phyloP scores from a whole-genome alignment of 2,888 invertebrate genomes.

The Ommatoiulus sabulosus region DNA sequence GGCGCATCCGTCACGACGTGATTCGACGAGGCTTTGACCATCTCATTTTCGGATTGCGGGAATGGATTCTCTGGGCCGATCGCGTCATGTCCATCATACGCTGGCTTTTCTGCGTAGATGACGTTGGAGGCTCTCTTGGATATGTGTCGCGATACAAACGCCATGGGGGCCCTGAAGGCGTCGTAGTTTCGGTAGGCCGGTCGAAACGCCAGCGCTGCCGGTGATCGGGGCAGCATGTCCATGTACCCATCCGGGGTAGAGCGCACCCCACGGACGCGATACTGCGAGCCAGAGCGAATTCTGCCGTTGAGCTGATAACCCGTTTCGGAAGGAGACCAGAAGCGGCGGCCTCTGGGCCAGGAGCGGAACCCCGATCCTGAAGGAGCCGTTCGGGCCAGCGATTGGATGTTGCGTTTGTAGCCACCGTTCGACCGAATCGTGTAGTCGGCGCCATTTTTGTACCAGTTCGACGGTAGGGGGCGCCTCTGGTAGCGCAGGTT shows the following conservation, averaged over 20 bases:
- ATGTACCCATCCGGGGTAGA: not conserved
- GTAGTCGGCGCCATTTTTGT: not conserved
- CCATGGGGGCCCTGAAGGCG: conserved; percentile 51
- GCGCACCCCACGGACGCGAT: conserved; percentile 49
- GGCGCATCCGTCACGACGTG: not conserved
- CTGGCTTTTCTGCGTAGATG: not conserved
- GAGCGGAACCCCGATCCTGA: conserved; percentile 33
- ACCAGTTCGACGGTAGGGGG: not conserved
- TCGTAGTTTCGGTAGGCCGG: conserved; percentile 6
- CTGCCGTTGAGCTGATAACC: not conserved
- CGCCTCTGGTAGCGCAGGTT: conserved; percentile 21
- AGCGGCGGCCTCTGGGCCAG: not conserved
- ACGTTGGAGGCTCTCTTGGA: conserved; percentile 26
- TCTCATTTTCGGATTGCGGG: not conserved
- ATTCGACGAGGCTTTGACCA: not conserved
- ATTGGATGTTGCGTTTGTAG: conserved; percentile 53
- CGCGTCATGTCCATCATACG: not conserved
- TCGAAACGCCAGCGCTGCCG: not conserved
- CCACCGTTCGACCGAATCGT: not conserved
- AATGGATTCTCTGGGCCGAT: not conserved
- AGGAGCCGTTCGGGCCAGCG: not conserved
- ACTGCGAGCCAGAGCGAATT: not conserved
- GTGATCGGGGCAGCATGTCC: not conserved
- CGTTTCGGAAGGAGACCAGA: not conserved
- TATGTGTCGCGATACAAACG: conserved; percentile 39